Evolutionary conservation across 2,797 vertebrate genomes (phyloP).

Genomic region (Vespertilio murinus): DNA sequence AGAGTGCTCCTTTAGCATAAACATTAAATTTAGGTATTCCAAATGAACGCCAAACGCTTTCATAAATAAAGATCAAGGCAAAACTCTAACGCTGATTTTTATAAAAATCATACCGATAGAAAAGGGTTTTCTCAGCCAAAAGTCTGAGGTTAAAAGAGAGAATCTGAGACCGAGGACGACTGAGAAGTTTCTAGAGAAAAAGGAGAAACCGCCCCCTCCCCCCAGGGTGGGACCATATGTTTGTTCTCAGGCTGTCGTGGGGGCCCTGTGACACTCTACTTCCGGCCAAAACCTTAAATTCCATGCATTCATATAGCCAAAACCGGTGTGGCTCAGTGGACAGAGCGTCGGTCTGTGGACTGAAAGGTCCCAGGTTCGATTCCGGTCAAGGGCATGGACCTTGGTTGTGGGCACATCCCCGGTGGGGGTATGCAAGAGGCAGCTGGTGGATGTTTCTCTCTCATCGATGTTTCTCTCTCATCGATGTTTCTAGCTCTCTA

Average conservation of each 20-base stretch:
- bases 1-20: conserved; percentile 66
- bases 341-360: no score
- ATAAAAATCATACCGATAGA: conserved; percentile 59
- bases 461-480: no score
- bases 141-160: conserved; percentile 14
- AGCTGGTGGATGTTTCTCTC: no score
- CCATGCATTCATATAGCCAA: neutral
- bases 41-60: conserved; percentile 11
- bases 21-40: conserved; percentile 54
- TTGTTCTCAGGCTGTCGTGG: neutral
- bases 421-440: no score
- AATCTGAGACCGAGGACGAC: neutral
- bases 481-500: no score
- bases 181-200: neutral
- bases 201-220: neutral
- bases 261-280: no score
- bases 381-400: no score
- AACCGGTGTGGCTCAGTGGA: no score
- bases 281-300: neutral
- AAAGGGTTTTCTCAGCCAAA: neutral
- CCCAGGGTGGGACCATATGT: neutral
- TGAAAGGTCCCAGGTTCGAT: no score
- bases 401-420: no score
- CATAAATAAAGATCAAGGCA: conserved; percentile 1
- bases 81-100: conserved; percentile 57